phyloP scores from a whole-genome alignment of 2,888 invertebrate species.

The Phytoseiulus persimilis region DNA sequence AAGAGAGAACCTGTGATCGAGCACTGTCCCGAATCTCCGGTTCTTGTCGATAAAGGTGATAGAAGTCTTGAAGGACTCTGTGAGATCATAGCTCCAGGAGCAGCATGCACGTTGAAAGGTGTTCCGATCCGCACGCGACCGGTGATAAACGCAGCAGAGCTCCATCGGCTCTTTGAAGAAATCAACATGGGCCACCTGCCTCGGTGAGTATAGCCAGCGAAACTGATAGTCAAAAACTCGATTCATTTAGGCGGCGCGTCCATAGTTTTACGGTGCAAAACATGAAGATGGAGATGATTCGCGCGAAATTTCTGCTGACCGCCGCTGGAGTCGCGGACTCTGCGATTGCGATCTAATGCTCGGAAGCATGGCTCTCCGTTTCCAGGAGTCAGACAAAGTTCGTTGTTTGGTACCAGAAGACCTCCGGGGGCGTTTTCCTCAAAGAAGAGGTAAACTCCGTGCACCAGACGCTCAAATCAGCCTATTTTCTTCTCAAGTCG shows the following conservation, averaged over 20 bases:
- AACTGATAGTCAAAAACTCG: too few relatives aligned
- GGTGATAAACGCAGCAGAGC: background rate
- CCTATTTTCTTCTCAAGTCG: background rate
- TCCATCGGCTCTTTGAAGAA: background rate
- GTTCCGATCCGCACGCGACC: background rate
- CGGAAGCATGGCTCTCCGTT: background rate
- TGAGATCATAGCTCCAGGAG: background rate
- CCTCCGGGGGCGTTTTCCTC: background rate
- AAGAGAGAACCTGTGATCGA: background rate
- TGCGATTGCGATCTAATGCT: too few relatives aligned
- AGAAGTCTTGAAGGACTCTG: background rate
- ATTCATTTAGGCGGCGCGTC: too few relatives aligned
- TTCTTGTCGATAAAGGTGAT: background rate
- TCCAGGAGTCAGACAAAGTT: background rate
- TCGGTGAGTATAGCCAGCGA: background rate
- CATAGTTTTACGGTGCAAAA: too few relatives aligned
- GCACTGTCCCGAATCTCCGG: background rate
- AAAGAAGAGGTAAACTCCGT: background rate
- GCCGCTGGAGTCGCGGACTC: too few relatives aligned
- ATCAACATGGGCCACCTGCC: background rate
- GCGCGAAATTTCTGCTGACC: too few relatives aligned
- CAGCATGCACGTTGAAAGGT: background rate
- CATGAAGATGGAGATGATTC: too few relatives aligned
- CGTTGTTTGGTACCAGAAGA: background rate
- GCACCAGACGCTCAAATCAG: background rate